Base-by-base conservation (phyloP, 1,140 invertebrate species). In the Drosophila insularis region DNA sequence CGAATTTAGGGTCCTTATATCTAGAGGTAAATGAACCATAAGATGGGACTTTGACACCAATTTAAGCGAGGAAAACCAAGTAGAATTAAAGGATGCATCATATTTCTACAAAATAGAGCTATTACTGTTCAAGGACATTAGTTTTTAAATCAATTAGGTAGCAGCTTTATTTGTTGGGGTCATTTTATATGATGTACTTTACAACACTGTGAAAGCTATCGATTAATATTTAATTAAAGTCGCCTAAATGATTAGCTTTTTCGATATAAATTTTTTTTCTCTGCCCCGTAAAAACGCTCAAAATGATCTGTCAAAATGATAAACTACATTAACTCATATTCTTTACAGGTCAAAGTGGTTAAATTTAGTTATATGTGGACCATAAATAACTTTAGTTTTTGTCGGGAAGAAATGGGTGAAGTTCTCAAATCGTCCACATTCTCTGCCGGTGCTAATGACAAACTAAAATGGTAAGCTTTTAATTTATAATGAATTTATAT, bases 341-440 rank as follows among this genome's bases (percentile, higher is more conserved):
- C 91, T 90, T 91, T 92, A 14, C 96, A 99, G 98, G 98, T 99
- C 86, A 99, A 99, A 96, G 98, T 99, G 92, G 98, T 99, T 68
- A 99, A 99, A 94, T 99, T 99, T 94, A 98, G 97, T 93, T 99
- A 99, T 93, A 99, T 99, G 97, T 99, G 99, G 99, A 99, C 98
- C 91, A 99, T 99, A 94, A 99, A 99, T 93, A 99, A 99, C 95
- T 99, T 99, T 94, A 99, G 98, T 94, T 99, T 99, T 94, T 98
- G 98, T 93, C 96, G 98, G 75, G 98, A 99, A 94, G 98, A 99
- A 94, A 99, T 99, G 98, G 98, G 98, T 79, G 98, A 99, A 94
- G 98, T 99, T 70, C 94, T 99, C 87, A 99, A 99, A 94, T 99
- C 98, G 93, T 99, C 98, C 76, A 99, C 98, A 76, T 99, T 99